Evolutionary conservation across 2,113 vertebrate genomes (phyloP).

Genomic region (Rallus limicola): DNA sequence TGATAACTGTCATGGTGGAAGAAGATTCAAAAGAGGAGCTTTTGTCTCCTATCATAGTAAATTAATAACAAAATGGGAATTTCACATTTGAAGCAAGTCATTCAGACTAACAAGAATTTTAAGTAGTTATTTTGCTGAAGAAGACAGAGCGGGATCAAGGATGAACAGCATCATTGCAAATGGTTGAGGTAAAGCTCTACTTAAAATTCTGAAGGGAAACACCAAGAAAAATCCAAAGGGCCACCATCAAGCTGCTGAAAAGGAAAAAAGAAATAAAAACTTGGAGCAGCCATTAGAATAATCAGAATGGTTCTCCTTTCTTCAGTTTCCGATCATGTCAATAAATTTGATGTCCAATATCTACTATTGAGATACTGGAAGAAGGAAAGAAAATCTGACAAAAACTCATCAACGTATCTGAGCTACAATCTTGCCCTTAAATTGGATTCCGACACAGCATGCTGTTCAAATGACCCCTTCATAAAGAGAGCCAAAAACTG

Average conservation of each 20-base stretch:
- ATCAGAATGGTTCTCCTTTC: neutral
- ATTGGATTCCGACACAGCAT: constrained; percentile 38
- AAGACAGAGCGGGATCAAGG: neutral
- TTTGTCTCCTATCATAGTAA: neutral
- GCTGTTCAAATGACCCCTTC: constrained; percentile 21
- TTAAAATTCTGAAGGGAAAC: neutral
- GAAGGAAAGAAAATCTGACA: constrained; percentile 8
- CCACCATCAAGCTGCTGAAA: neutral
- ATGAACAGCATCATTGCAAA: neutral
- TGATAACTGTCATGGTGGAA: neutral
- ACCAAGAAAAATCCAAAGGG: neutral
- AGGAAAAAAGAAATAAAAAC: neutral
- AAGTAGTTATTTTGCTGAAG: neutral
- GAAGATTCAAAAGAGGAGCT: neutral
- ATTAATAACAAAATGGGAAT: neutral
- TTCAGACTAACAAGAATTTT: neutral
- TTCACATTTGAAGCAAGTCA: neutral
- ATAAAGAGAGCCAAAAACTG: constrained; percentile 20
- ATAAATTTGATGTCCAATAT: neutral
- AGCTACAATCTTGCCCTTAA: neutral
- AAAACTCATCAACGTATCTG: neutral
- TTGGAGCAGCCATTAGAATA: neutral
- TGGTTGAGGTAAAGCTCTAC: neutral
- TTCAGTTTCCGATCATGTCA: neutral
- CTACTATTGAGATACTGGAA: neutral